These are phyloP conservation scores for Halocynthia aurantium DNA, from an alignment of 23 tunicate genomes.

Conservation along the genomic window DNA sequence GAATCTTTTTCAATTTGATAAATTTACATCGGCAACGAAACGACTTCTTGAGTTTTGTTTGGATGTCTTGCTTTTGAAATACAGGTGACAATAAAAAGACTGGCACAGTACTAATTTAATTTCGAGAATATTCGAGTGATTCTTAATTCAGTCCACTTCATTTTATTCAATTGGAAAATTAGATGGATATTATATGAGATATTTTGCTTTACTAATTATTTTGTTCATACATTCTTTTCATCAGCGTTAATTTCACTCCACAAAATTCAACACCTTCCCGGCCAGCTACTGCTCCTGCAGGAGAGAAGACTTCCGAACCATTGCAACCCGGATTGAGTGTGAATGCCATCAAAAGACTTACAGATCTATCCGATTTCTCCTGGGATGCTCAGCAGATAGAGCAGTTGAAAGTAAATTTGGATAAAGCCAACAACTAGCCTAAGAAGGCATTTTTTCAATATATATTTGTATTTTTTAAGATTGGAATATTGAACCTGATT, in stretches of 20 bases:
- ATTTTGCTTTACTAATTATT: too few species aligned
- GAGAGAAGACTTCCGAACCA: not conserved
- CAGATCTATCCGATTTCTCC: constrained; percentile 9
- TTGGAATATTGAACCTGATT: constrained; percentile 48
- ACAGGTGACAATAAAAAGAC: constrained; percentile 38
- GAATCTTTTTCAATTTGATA: constrained; percentile 30
- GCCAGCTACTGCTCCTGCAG: constrained; percentile 8
- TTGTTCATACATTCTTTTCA: too few species aligned
- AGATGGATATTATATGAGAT: too few species aligned
- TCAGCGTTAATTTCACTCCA: too few species aligned
- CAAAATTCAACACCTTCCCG: not conserved
- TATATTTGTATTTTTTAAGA: constrained; percentile 22
- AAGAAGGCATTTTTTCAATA: not conserved
- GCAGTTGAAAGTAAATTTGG: constrained; percentile 25
- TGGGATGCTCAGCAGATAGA: constrained; percentile 46
- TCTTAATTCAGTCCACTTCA: too few species aligned
- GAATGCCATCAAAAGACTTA: constrained; percentile 42
- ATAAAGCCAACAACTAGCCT: too few species aligned
- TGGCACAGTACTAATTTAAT: too few species aligned
- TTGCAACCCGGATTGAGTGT: constrained; percentile 50
- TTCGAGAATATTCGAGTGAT: too few species aligned
- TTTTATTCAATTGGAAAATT: too few species aligned
- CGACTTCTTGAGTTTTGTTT: constrained; percentile 53
- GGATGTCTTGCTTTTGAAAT: constrained; percentile 66
- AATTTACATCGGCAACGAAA: constrained; percentile 12